Conservation (phyloP, 2,113 vertebrate genomes). For the Oncorhynchus mykiss region DNA sequence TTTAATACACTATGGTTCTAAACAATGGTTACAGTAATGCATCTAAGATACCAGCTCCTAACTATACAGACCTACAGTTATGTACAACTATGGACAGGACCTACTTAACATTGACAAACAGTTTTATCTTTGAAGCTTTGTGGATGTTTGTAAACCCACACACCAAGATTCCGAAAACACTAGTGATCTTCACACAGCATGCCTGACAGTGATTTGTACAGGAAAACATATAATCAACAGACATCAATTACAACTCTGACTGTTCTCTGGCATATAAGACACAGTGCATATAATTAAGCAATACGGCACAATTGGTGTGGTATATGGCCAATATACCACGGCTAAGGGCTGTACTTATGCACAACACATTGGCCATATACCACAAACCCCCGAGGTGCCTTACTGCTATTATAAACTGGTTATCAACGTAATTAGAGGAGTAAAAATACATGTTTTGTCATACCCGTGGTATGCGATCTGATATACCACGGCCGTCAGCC, state of each 20-base stretch:
- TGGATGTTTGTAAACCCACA: conserved; percentile 25
- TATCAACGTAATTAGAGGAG: no score
- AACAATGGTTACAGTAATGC: conserved; percentile 1
- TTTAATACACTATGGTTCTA: conserved; percentile 28
- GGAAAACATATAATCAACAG: background rate
- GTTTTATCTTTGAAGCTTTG: conserved; percentile 15
- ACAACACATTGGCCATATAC: no score
- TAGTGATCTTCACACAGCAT: conserved; percentile 43
- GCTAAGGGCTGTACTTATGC: no score
- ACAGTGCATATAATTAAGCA: conserved; percentile 27
- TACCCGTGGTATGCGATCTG: no score
- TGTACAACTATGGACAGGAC: conserved; percentile 27
- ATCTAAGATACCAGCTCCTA: conserved; percentile 30
- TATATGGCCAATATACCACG: no score
- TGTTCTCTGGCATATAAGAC: conserved; percentile 55
- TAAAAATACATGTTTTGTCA: no score
- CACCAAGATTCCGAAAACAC: conserved; percentile 12
- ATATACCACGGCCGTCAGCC: no score
- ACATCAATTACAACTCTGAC: conserved; percentile 2
- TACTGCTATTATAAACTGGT: no score
- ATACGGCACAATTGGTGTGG: no score
- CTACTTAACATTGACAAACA: conserved; percentile 18
- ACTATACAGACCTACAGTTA: conserved; percentile 2
- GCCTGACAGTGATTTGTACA: conserved; percentile 29
- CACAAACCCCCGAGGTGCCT: no score